Conservation (phyloP, 2,888 invertebrate species). For the Aphelenchoides bicaudatus region DNA sequence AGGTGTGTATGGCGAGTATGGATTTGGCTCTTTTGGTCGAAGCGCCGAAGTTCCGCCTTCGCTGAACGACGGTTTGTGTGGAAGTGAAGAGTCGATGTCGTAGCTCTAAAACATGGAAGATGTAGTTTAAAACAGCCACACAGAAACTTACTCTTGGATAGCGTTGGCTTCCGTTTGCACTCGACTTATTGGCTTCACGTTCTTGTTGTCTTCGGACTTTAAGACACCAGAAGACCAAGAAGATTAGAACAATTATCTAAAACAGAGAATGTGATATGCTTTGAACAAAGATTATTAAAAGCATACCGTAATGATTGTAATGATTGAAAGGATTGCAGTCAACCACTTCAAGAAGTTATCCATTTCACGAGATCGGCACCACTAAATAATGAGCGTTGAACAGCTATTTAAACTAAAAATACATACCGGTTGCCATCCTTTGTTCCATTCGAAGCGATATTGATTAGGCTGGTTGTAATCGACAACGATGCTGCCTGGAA, state of each 20-base stretch:
- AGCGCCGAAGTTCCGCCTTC: conserved; percentile 1
- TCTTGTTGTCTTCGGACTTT: conserved; percentile 30
- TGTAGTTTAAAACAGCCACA: background rate
- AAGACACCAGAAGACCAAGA: conserved; percentile 33
- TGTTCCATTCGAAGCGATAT: conserved; percentile 59
- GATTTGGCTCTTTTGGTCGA: background rate
- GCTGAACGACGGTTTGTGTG: conserved; percentile 12
- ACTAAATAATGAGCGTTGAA: too few species aligned
- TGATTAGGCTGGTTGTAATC: conserved; percentile 48
- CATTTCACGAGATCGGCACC: conserved; percentile 57
- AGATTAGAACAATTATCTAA: conserved; percentile 28
- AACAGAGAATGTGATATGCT: background rate
- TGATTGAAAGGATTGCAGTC: conserved; percentile 43
- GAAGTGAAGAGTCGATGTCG: conserved; percentile 23
- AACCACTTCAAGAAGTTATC: conserved; percentile 59
- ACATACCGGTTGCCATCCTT: conserved; percentile 56
- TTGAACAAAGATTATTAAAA: background rate
- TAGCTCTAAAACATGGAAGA: conserved; percentile 19
- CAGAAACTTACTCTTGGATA: conserved; percentile 16
- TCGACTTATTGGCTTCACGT: conserved; percentile 13
- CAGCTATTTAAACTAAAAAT: too few species aligned
- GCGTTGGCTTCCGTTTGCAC: conserved; percentile 18
- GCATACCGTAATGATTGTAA: conserved; percentile 34
- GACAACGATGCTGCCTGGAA: conserved; percentile 39
- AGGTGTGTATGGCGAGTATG: conserved; percentile 10